Percentiles rank a stretch among this genome's conserved stretches.
Evolutionary conservation across 2,797 vertebrate genomes (phyloP).

Genomic region (Tympanoctomys barrerae): DNA sequence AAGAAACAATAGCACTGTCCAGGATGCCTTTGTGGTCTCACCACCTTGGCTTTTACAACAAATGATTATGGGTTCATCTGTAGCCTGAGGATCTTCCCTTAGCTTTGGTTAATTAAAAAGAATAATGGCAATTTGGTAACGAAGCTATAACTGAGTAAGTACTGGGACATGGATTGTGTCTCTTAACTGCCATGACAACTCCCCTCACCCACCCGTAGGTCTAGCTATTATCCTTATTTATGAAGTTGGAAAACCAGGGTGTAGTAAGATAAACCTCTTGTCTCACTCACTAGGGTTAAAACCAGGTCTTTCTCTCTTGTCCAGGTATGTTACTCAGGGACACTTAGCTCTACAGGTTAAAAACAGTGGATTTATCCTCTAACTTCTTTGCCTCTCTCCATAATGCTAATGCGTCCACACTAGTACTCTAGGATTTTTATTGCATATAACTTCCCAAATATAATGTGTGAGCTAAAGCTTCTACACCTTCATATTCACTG

Average conservation of each 20-base stretch:
- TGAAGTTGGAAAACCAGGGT: background rate
- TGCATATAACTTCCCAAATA: background rate
- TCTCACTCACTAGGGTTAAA: background rate
- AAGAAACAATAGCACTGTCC: background rate
- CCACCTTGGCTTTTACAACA: background rate
- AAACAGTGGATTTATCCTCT: background rate
- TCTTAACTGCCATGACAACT: background rate
- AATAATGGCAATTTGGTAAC: constrained; percentile 10
- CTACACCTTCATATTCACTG: background rate
- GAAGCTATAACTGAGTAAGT: background rate
- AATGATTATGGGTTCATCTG: background rate
- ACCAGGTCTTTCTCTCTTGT: background rate
- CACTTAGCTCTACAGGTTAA: background rate
- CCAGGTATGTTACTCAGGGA: background rate
- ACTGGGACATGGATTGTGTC: background rate
- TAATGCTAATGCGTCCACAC: background rate
- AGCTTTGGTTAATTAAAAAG: constrained; percentile 10
- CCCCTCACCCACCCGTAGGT: background rate
- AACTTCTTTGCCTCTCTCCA: background rate
- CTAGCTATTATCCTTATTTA: background rate
- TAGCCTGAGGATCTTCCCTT: background rate
- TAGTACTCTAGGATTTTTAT: background rate
- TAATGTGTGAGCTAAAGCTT: background rate
- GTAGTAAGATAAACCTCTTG: background rate
- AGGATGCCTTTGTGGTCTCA: background rate